Percentiles rank a stretch among this genome's conserved stretches.
phyloP scores from a whole-genome alignment of 2,113 vertebrate species.

The Tragelaphus imberbis region DNA sequence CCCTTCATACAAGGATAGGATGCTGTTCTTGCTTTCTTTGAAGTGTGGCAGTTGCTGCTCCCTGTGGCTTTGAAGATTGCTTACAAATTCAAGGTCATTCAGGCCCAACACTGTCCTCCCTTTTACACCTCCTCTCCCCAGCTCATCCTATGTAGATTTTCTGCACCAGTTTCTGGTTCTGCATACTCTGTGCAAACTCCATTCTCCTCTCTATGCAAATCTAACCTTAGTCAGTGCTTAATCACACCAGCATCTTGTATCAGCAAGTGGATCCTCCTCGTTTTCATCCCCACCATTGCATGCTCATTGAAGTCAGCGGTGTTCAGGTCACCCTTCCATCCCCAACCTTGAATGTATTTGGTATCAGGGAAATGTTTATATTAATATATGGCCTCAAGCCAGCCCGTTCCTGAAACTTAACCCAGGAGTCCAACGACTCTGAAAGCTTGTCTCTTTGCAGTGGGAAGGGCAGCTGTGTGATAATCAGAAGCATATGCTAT shows the following conservation, averaged over 20 bases:
- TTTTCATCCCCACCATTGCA: neutral
- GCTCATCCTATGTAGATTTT: neutral
- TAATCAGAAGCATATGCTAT: neutral
- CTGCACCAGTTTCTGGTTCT: neutral
- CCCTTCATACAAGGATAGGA: neutral
- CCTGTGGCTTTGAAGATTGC: neutral
- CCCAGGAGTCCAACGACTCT: neutral
- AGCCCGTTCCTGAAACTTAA: slow-evolving; percentile 15
- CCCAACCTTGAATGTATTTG: neutral
- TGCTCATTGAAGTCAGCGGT: neutral
- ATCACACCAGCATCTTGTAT: neutral
- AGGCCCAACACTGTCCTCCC: neutral
- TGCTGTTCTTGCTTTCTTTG: neutral
- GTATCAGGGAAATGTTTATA: neutral
- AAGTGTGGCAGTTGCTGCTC: neutral
- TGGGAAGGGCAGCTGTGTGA: neutral
- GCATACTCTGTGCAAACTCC: no score
- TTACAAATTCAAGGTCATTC: neutral
- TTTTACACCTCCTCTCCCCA: neutral
- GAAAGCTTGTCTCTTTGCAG: neutral
- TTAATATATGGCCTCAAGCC: neutral
- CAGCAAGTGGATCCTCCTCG: neutral
- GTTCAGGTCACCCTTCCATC: neutral
- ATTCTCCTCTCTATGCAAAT: neutral
- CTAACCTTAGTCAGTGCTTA: neutral